These are phyloP conservation scores for Ophioninae sp. DNA, from an alignment of 2,888 invertebrate genomes.

Conservation along the genomic window DNA sequence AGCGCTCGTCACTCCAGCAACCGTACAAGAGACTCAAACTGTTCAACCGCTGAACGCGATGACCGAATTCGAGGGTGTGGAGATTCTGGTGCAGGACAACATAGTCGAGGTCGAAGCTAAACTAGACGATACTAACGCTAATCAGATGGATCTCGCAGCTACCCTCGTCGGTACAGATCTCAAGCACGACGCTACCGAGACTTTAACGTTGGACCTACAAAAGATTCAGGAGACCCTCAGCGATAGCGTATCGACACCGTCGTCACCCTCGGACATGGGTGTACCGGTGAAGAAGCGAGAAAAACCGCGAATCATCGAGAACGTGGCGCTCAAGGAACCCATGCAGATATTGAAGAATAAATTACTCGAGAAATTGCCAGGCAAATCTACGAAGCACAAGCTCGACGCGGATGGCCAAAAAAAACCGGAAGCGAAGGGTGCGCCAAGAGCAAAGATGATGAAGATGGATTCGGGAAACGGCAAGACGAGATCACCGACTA, in stretches of 20 bases:
- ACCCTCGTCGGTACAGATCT: conserved; percentile 35
- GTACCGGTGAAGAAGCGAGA: conserved; percentile 79
- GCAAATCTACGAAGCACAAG: conserved; percentile 75
- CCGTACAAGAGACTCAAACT: conserved; percentile 50
- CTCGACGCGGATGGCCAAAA: conserved; percentile 69
- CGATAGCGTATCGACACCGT: conserved; percentile 65
- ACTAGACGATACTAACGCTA: conserved; percentile 37
- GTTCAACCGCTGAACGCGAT: conserved; percentile 64
- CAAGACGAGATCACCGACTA: conserved; percentile 66
- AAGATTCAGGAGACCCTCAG: conserved; percentile 70
- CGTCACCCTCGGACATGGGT: conserved; percentile 68
- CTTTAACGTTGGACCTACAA: conserved; percentile 67
- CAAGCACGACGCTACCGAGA: conserved; percentile 59
- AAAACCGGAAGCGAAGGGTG: conserved; percentile 65
- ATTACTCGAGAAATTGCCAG: conserved; percentile 72
- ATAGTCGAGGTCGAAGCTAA: conserved; percentile 63
- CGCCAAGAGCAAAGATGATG: conserved; percentile 73
- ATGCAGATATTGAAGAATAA: conserved; percentile 77
- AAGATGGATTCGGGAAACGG: conserved; percentile 72
- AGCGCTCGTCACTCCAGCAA: neutral
- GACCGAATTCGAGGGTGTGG: conserved; percentile 69
- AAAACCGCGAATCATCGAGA: conserved; percentile 79
- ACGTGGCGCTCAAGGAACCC: conserved; percentile 77
- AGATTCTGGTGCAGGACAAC: conserved; percentile 69
- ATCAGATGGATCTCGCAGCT: conserved; percentile 52